Base-by-base conservation (phyloP, 2,888 invertebrate genomes). In the Melinopterus prodromus region DNA sequence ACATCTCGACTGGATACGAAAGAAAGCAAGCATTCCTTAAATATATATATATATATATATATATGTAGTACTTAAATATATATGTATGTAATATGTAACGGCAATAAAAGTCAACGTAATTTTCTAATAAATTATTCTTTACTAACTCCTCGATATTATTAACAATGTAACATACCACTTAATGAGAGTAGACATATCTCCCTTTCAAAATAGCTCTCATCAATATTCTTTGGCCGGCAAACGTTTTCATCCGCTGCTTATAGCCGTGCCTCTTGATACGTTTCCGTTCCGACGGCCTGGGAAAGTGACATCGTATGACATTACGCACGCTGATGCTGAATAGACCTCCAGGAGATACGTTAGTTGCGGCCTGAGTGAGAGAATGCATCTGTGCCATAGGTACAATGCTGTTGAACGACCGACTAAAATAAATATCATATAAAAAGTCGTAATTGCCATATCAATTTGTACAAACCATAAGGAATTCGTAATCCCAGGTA, bases 161-260 rank as follows among this genome's bases (percentile, higher is more conserved):
- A 3, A 53, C 53, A 53, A 53, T 53, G 53, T 53, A 53, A 53
- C 53, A 70, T 78, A 75, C 78, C 74, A 78, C 82, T 89, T 90
- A 96, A 89, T 96, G 96, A 14, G 92, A 90, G 38, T 95, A 88
- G 12, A 93, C 92, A 88, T 92, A 92, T 89, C 92, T 91, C 80
- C 96, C 96, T 90, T 95, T 95, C 2, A 96, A 90, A 83, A 96
- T 91, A 83, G 95, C 91, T 84, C 94, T 91, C 95, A 96, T 95
- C 14, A 96, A 88, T 36, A 94, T 88, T 86, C 90, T 92, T n/a
- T 95, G 91, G 4, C 96, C 96, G 72, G 86, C 90, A 0, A 90
- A 90, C 0, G 95, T 95, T 0, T 94, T 91, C 91, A 96, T 93
- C 81, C 95, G 91, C 0, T 91, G 88, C 6, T 91, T 89, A 92